Conservation (phyloP, 2,888 invertebrate species). For the Eutolmus rufibarbis region DNA sequence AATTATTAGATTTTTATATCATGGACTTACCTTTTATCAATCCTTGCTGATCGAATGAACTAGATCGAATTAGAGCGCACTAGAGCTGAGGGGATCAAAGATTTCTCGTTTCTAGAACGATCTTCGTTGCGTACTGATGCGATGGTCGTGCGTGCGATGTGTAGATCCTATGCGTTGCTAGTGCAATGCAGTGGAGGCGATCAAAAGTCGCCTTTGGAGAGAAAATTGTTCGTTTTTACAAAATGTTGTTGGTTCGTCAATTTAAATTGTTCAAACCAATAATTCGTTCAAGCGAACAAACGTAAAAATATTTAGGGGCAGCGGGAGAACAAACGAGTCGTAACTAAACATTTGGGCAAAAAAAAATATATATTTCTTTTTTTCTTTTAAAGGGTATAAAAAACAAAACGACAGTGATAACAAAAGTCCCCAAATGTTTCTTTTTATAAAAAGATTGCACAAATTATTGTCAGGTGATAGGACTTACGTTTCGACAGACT, state of each 20-base stretch:
- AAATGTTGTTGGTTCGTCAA: not conserved
- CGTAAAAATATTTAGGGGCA: not conserved
- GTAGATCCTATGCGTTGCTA: not conserved
- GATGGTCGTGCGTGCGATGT: not conserved
- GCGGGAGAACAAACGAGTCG: not conserved
- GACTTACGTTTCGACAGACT: conserved; percentile 6
- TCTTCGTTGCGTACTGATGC: not conserved
- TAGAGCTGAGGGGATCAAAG: not conserved
- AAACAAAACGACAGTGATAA: not conserved
- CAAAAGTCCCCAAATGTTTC: not conserved
- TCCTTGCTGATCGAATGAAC: not conserved
- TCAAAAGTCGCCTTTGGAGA: not conserved
- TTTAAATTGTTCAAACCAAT: not conserved
- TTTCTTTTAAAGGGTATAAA: not conserved
- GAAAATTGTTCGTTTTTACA: not conserved
- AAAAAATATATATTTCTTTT: not conserved
- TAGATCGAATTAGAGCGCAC: not conserved
- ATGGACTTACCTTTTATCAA: not conserved
- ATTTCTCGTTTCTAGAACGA: not conserved
- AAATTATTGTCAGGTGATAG: not conserved
- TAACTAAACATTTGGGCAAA: not conserved
- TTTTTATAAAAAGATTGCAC: not conserved
- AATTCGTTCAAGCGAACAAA: not conserved
- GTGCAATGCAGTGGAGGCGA: not conserved
- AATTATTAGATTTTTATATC: not conserved